These are phyloP conservation scores for Alaudala cheleensis DNA, from an alignment of 2,113 vertebrate species.

Conservation along the genomic window DNA sequence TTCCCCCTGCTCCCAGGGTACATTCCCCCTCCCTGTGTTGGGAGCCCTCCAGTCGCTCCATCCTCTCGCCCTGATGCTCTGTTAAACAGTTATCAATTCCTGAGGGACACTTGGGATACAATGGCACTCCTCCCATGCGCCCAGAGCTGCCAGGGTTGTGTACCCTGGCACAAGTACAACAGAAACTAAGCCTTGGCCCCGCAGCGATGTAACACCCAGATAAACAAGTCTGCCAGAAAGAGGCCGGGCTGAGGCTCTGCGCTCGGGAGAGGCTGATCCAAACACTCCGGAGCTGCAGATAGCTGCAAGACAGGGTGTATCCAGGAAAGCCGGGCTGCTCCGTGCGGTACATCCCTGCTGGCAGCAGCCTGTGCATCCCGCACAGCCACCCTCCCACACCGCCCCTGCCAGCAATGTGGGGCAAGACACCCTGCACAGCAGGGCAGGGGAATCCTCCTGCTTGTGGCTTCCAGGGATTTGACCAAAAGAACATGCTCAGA, in stretches of 20 bases:
- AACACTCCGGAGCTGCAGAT: not conserved
- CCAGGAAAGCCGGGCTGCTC: constrained; percentile 43
- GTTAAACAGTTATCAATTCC: constrained; percentile 39
- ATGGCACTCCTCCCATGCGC: constrained; percentile 32
- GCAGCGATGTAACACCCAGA: constrained; percentile 64
- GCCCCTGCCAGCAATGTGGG: not conserved
- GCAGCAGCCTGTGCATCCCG: not conserved
- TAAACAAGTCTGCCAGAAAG: constrained; percentile 62
- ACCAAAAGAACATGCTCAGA: accelerated
- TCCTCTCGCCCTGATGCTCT: not conserved
- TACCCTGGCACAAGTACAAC: constrained; percentile 69
- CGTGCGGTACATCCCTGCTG: not conserved
- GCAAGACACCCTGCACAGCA: not conserved
- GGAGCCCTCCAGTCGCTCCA: not conserved
- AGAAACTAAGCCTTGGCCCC: constrained; percentile 70
- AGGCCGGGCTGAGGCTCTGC: constrained; percentile 2
- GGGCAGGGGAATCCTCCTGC: not conserved
- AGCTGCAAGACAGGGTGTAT: constrained; percentile 51
- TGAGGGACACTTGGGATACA: constrained; percentile 2
- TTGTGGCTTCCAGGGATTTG: accelerated
- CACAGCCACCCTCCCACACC: not conserved
- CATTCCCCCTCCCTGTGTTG: accelerated
- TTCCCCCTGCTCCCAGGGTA: not conserved
- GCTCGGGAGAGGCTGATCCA: not conserved
- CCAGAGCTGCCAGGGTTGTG: constrained; percentile 43